phyloP scores from a whole-genome alignment of 2,888 invertebrate species.

The Epistrophe grossulariae region DNA sequence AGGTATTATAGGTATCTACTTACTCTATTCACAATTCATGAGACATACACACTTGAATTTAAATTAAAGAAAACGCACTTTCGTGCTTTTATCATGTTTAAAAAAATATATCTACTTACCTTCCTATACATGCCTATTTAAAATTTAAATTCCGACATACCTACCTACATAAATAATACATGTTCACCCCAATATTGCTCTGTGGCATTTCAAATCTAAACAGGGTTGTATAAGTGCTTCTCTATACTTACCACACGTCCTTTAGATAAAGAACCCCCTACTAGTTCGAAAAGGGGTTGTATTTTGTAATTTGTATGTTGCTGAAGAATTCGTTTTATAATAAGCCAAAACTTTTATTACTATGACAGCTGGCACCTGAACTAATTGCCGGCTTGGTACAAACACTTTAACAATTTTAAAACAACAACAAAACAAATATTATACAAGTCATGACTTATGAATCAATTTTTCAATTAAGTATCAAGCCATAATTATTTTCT shows the following conservation, averaged over 20 bases:
- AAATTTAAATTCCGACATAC: slow-evolving; percentile 22
- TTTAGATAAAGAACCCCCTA: slow-evolving; percentile 46
- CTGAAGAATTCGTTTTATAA: slow-evolving; percentile 53
- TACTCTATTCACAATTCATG: background rate
- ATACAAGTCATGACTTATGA: background rate
- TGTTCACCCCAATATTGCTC: slow-evolving; percentile 52
- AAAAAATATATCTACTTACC: background rate
- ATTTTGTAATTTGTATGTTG: slow-evolving; percentile 23
- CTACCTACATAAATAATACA: background rate
- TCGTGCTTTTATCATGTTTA: slow-evolving; percentile 8
- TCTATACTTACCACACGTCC: slow-evolving; percentile 65
- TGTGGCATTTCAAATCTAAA: slow-evolving; percentile 42
- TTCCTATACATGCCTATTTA: background rate
- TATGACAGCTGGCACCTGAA: slow-evolving; percentile 64
- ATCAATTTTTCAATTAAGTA: slow-evolving; percentile 36
- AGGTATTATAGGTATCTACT: too few species aligned
- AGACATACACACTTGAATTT: slow-evolving; percentile 7
- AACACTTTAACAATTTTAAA: slow-evolving; percentile 36
- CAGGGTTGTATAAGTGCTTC: slow-evolving; percentile 51
- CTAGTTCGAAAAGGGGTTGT: slow-evolving; percentile 37
- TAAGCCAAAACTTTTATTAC: slow-evolving; percentile 52
- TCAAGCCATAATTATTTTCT: slow-evolving; percentile 16
- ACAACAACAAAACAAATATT: background rate
- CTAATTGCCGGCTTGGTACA: slow-evolving; percentile 44
- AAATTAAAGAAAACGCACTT: slow-evolving; percentile 3